Base-by-base conservation (phyloP, 2,113 vertebrate species). In the Calidris pugnax region DNA sequence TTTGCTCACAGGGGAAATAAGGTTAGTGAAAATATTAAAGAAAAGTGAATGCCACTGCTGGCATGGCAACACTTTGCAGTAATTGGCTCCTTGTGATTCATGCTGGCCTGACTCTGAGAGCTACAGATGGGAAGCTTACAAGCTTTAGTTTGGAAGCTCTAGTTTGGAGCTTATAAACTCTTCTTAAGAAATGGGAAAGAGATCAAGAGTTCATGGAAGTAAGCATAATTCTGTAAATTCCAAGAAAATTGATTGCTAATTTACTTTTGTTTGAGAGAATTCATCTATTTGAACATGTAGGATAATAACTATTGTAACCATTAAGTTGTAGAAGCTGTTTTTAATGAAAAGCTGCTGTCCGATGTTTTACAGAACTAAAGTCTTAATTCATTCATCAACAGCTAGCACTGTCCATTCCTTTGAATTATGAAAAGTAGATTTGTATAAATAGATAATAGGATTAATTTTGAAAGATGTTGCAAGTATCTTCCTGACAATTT, bases 1-100 rank as follows among this genome's bases (percentile, higher is more conserved):
- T 96, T 97, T 93, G 74, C 89, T 97, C 96, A 83, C 89, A 87
- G 93, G 89, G 97, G 94, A 98, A 97, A 97, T 97, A 97, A 97
- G 77, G 77, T 97, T 97, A 96, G 95, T 87, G 89, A 96, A 98
- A 98, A 98, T 98, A 97, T 93, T 96, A 97, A 97, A 97, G 96
- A 95, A 96, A 97, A 59, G 79, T 90, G 97, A 97, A 96, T 96
- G 94, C 63, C 81, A 90, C 80, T 92, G 93, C 92, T 83, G 89
- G 95, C 92, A 89, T 86, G 92, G 94, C 71, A 97, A 95, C 82
- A 94, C 73, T 98, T 95, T 84, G 72, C 73, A 72, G 81, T 96
- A 98, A 97, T 96, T 97, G 96, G 90, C 76, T 98, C 69, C 92
- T 96, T 93, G 81, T 87, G 69, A 97, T 97, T 97, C 95, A 86